These are phyloP conservation scores for Rhyacophila evoluta DNA, from an alignment of 2,888 invertebrate genomes.

Conservation along the genomic window DNA sequence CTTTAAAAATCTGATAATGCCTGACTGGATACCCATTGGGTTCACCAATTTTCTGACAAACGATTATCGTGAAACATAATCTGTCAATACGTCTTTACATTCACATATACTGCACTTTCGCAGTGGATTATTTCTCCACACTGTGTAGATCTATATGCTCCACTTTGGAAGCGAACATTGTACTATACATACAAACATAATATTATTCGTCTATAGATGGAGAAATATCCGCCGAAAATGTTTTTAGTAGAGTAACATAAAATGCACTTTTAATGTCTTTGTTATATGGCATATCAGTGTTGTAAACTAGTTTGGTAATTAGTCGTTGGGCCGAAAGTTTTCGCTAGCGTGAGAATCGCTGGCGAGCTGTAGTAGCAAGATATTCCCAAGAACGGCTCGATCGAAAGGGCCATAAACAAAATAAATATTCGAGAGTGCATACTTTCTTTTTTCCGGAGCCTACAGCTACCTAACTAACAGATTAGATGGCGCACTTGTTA, in stretches of 20 bases:
- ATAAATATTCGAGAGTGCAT: conserved; percentile 26
- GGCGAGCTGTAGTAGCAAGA: conserved; percentile 6
- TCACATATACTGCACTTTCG: too few species aligned
- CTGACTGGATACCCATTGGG: too few species aligned
- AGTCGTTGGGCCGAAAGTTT: not conserved
- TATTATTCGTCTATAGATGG: too few species aligned
- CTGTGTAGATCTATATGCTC: too few species aligned
- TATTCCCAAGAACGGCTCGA: conserved; percentile 30
- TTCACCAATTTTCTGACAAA: too few species aligned
- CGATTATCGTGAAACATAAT: too few species aligned
- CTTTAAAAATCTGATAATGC: too few species aligned
- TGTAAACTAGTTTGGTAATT: not conserved
- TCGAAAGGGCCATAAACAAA: conserved; percentile 45
- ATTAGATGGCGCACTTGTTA: not conserved
- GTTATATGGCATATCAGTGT: not conserved
- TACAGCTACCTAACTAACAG: not conserved
- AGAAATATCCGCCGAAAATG: too few species aligned
- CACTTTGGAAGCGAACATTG: too few species aligned
- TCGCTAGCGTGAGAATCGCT: conserved; percentile 38
- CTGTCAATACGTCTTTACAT: too few species aligned
- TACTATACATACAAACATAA: too few species aligned
- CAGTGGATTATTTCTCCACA: too few species aligned
- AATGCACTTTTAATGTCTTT: not conserved
- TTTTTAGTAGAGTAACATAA: not conserved
- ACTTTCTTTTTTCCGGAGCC: conserved; percentile 47